Evolutionary conservation across 2,888 invertebrate species (phyloP).

Genomic region (Buathra laborator): DNA sequence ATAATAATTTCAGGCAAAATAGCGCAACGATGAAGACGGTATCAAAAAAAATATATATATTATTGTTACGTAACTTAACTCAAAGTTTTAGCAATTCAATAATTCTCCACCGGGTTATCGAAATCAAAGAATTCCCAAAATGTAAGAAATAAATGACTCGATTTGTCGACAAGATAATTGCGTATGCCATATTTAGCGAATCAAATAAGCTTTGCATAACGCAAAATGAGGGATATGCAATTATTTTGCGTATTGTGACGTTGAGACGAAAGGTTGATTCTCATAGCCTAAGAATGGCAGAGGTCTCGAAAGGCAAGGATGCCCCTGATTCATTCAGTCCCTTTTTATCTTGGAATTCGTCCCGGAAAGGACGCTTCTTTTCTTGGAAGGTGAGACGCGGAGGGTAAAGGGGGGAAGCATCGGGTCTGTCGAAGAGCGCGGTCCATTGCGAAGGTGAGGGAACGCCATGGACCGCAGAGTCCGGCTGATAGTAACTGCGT

Average conservation of each 20-base stretch:
- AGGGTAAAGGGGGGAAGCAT: slow-evolving; percentile 13
- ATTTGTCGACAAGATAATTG: neutral
- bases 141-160: neutral
- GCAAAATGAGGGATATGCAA: no score
- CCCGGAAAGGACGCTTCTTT: slow-evolving; percentile 85
- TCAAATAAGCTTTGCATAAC: no score
- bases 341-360: slow-evolving; percentile 85
- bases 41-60: no score
- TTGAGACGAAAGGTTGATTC: slow-evolving; percentile 12
- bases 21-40: no score
- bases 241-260: neutral
- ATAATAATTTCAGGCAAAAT: no score
- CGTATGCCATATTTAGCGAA: neutral
- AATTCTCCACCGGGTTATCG: neutral
- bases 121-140: neutral
- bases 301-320: slow-evolving; percentile 67
- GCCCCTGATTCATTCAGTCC: slow-evolving; percentile 84
- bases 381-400: slow-evolving; percentile 80
- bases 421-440: slow-evolving; percentile 54
- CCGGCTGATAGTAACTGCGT: slow-evolving; percentile 68
- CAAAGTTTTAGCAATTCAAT: no score
- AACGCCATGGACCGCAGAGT: slow-evolving; percentile 58
- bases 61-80: no score
- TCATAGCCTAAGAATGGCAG: slow-evolving; percentile 8
- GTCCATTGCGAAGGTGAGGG: slow-evolving; percentile 63